Base-by-base conservation (phyloP, 1,140 invertebrate genomes). In the Thaumetopoea pityocampa region DNA sequence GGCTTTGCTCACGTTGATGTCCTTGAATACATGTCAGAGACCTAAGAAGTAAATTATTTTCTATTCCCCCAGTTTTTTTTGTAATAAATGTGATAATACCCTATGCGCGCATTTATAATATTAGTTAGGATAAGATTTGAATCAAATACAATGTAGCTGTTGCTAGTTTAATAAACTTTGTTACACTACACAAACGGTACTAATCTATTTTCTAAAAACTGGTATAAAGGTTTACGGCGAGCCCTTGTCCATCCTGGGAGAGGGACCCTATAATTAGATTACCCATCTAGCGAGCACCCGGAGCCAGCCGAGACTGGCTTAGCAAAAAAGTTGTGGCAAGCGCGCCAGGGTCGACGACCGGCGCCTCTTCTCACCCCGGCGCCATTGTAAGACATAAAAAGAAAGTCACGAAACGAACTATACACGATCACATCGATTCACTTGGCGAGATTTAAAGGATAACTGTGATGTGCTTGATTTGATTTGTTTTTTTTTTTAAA, bases 191-290 rank as follows among this genome's bases (percentile, higher is more conserved):
- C n/a, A 32, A 41, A 41, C 27, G 11, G 49, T 49, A 30, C 43
- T 10, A 15, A 23, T 52, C 38, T 52, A 17, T 46, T 26, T 6
- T 18, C 32, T 34, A 55, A 61, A 69, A 67, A 67, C 63, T 55
- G 40, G 59, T 49, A 47, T 52, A 9, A 49, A 49, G 50, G 42
- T 50, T 57, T 54, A 50, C 57, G 38, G 44, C 42, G 52, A 53
- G 36, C 41, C 46, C 51, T 40, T 46, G 51, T 52, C 40, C 64
- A 61, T 58, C 47, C 41, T 35, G 55, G 61, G 51, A 59, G 45
- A 44, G 50, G 52, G 30, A 40, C 47, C 61, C 67, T 77, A 71
- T 77, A 73, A 69, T 77, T 77, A 73, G 72, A 77, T 71, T 63
- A 59, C 50, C 57, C 53, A 65, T 62, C 61, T 57, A 71, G 67